Conservation (phyloP, 2,113 vertebrate genomes). For the Melierax canorus region DNA sequence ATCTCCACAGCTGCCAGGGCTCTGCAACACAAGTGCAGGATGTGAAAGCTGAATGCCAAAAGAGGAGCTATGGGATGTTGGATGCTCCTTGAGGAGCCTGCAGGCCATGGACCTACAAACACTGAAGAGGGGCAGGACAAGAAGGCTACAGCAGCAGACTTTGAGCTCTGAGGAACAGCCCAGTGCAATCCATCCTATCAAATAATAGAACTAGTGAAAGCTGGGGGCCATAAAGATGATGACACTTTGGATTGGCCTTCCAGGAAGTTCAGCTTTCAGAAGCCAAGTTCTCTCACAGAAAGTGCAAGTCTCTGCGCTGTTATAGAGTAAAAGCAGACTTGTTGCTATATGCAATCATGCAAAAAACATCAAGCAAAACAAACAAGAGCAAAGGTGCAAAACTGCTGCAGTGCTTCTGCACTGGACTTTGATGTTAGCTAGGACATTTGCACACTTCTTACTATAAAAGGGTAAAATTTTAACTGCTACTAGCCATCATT, state of each 20-base stretch:
- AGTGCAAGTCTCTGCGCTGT: neutral
- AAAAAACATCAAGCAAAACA: neutral
- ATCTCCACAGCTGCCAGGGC: neutral
- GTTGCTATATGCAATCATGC: neutral
- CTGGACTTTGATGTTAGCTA: neutral
- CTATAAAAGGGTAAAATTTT: neutral
- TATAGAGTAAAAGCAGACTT: neutral
- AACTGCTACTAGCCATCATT: neutral
- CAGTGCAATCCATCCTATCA: neutral
- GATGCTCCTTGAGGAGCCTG: neutral
- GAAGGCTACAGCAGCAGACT: neutral
- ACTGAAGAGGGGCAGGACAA: neutral
- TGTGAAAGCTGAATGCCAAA: neutral
- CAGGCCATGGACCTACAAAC: neutral
- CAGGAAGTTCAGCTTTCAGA: neutral
- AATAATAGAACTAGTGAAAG: constrained; percentile 21
- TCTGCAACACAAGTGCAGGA: neutral
- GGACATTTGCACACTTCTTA: neutral
- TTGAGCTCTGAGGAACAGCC: neutral
- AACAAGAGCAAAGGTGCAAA: neutral
- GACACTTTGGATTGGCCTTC: neutral
- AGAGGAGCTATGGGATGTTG: neutral
- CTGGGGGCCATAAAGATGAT: neutral
- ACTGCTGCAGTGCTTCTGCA: neutral
- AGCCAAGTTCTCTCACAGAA: neutral